Evolutionary conservation across 2,888 invertebrate genomes (phyloP).

Genomic region (Gibbula magus): DNA sequence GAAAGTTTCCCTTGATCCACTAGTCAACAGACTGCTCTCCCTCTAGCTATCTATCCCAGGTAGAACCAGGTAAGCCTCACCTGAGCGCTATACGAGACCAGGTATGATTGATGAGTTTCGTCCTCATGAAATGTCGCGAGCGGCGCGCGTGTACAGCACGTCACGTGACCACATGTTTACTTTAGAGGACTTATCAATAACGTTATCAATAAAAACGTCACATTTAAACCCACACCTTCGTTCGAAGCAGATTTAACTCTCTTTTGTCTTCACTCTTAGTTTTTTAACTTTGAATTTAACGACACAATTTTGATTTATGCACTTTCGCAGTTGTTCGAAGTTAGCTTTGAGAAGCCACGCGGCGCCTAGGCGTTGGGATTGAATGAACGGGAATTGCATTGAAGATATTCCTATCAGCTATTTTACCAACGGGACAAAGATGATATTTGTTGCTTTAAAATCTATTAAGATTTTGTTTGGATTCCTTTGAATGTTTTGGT

Average conservation of each 20-base stretch:
- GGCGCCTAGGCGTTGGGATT: too few species aligned
- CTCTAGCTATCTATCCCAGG: constrained; percentile 3
- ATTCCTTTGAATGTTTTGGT: too few species aligned
- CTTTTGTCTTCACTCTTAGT: background rate
- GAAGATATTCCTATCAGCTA: too few species aligned
- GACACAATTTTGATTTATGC: background rate
- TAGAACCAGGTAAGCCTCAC: background rate
- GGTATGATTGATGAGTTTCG: background rate
- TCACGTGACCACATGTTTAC: background rate
- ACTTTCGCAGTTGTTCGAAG: too few species aligned
- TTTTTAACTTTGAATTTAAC: background rate
- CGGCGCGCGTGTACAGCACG: background rate
- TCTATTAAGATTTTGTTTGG: too few species aligned
- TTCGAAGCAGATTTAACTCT: background rate
- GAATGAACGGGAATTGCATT: too few species aligned
- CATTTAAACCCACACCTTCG: background rate
- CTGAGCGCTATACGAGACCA: background rate
- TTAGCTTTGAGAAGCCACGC: too few species aligned
- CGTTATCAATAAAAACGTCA: constrained; percentile 13
- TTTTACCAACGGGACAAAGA: too few species aligned
- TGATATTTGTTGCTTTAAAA: too few species aligned
- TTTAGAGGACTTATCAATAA: constrained; percentile 6
- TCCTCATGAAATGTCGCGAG: background rate
- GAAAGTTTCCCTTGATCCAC: constrained; percentile 12
- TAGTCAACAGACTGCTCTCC: background rate